phyloP scores from a whole-genome alignment of 2,797 vertebrate genomes.

The Crypturellus tataupa region DNA sequence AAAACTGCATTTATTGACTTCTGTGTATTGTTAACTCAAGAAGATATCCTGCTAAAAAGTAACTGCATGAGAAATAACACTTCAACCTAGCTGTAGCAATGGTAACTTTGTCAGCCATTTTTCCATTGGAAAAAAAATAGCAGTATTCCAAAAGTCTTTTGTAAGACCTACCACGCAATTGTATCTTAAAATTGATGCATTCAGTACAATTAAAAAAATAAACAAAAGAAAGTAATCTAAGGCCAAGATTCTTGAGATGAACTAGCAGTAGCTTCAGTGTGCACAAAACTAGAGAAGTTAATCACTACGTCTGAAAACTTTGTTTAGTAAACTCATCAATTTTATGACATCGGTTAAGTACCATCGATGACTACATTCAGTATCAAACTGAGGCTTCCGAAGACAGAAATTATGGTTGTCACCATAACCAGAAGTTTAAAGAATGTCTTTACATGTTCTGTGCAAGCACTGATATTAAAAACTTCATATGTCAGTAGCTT shows the following conservation, averaged over 20 bases:
- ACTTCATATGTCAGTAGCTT: background rate
- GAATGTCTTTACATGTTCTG: background rate
- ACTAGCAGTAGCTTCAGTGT: background rate
- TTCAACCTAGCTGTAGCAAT: background rate
- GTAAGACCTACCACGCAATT: background rate
- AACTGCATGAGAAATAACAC: background rate
- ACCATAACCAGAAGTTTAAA: background rate
- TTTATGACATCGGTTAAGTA: background rate
- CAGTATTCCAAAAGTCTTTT: background rate
- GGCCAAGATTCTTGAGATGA: background rate
- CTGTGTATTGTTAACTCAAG: background rate
- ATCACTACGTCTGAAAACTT: background rate
- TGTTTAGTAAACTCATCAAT: accelerated
- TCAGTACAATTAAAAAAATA: background rate
- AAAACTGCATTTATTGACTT: background rate
- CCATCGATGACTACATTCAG: background rate
- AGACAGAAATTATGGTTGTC: background rate
- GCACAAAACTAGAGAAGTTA: background rate
- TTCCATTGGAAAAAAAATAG: background rate
- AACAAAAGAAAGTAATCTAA: background rate
- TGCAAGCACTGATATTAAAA: background rate
- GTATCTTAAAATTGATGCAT: background rate
- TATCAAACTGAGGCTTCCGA: background rate
- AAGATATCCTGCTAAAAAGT: background rate
- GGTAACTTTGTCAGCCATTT: background rate